Base-by-base conservation (phyloP, 1,140 invertebrate species). In the Drosophila seguyi region DNA sequence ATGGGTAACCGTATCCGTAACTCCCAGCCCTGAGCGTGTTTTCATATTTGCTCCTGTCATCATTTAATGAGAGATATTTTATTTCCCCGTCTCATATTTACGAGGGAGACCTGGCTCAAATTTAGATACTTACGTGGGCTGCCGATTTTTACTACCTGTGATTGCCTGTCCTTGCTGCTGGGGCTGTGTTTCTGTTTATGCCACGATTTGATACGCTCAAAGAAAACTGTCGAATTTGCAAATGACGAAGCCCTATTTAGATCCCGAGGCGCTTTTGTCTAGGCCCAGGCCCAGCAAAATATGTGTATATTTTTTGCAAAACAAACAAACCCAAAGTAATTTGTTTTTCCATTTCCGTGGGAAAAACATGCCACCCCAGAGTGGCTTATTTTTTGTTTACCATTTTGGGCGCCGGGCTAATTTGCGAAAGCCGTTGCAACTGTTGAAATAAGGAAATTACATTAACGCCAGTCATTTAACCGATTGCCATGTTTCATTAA, bases 221-320 rank as follows among this genome's bases (percentile, higher is more conserved):
- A 61, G 66, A 67, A 87, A 87, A 90, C 84, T 84, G 84, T 78
- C 85, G 80, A 87, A 77, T 77, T 71, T 47, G 80, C 84, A 79
- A 79, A 83, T 59, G 59, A 75, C 72, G 50, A 72, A 63, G 67
- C 61, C 62, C 53, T 76, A 84, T 67, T 58, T 48, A n/a, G 53
- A 52, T 65, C 58, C 63, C 25, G 65, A 55, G 65, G 65, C 50
- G 66, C 74, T 60, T 59, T 69, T 77, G 62, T 68, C 73, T 76
- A 56, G 55, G 63, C 39, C 29, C 34, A 25, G 18, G 36, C 10
- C 10, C 14, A 27, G 73, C 55, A 29, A 45, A 63, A 55, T 50
- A 59, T 57, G 55, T 47, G 52, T 50, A 59, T 57, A 60, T 47
- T 77, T 78, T 77, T 78, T 61, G 75, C 63, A 71, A 71, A 72